Conservation (phyloP, 2,113 vertebrate species). For the Elaphurus davidianus region DNA sequence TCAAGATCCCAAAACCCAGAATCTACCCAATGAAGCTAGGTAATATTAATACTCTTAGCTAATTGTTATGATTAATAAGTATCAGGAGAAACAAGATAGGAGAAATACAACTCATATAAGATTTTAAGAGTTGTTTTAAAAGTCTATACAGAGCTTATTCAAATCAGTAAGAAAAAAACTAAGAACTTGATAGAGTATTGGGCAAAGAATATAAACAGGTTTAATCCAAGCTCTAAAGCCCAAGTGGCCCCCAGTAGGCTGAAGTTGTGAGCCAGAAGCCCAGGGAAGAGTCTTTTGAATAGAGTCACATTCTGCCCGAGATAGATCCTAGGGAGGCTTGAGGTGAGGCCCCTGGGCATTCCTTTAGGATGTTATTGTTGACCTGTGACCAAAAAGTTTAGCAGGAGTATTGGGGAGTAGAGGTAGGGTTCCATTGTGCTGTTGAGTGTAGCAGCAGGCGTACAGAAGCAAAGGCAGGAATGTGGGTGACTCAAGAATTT, state of each 20-base stretch:
- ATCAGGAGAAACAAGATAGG: neutral
- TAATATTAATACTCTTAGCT: neutral
- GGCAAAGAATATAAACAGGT: neutral
- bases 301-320: neutral
- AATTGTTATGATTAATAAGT: neutral
- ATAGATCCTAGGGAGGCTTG: neutral
- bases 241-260: too few species aligned
- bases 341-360: neutral
- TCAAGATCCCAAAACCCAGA: neutral
- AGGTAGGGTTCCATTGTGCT: neutral
- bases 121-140: neutral
- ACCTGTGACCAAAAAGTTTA: neutral
- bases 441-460: neutral
- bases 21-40: neutral
- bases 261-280: neutral
- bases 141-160: neutral
- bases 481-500: neutral
- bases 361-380: neutral
- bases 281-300: neutral
- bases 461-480: neutral
- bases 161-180: neutral
- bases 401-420: too few species aligned
- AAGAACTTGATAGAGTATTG: neutral
- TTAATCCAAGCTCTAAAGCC: neutral
- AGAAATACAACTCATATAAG: neutral